Percentiles rank a stretch among this genome's conserved stretches.
Conservation (phyloP, 1,140 invertebrate species). For the Maniola jurtina region DNA sequence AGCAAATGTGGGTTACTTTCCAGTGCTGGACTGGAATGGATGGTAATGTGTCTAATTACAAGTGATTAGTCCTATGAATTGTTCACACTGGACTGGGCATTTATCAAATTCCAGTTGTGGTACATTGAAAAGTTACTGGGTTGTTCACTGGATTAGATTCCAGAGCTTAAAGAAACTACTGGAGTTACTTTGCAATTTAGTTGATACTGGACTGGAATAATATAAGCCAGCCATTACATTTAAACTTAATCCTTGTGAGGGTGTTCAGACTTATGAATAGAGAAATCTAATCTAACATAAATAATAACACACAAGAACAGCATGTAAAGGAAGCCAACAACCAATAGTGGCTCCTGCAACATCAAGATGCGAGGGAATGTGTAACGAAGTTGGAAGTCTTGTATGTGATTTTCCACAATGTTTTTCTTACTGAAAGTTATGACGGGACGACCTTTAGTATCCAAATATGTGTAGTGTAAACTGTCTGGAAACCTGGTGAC, state of each 20-base stretch:
- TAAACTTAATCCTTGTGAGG: conserved; percentile 71
- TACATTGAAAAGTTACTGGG: too few relatives aligned
- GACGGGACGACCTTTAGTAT: conserved; percentile 95
- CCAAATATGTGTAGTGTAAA: conserved; percentile 95
- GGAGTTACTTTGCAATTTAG: too few relatives aligned
- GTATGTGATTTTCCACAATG: conserved; percentile 97
- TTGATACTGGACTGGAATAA: too few relatives aligned
- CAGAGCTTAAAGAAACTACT: too few relatives aligned
- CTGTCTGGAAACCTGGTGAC: conserved; percentile 87
- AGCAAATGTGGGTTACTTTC: too few relatives aligned
- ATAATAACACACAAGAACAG: conserved; percentile 96
- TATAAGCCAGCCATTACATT: background rate
- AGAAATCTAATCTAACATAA: conserved; percentile 97
- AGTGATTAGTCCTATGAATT: too few relatives aligned
- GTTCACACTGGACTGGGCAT: too few relatives aligned
- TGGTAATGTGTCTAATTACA: too few relatives aligned
- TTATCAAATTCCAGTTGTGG: too few relatives aligned
- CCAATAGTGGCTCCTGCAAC: conserved; percentile 95
- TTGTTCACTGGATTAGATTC: too few relatives aligned
- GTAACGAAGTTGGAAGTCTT: conserved; percentile 93
- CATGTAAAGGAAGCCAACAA: conserved; percentile 92
- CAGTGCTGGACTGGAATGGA: too few relatives aligned
- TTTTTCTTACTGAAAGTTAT: conserved; percentile 92
- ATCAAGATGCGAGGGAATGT: conserved; percentile 91
- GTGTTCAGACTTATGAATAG: conserved; percentile 84